Conservation (phyloP, 2,888 invertebrate species). For the Oxytorus armatus region DNA sequence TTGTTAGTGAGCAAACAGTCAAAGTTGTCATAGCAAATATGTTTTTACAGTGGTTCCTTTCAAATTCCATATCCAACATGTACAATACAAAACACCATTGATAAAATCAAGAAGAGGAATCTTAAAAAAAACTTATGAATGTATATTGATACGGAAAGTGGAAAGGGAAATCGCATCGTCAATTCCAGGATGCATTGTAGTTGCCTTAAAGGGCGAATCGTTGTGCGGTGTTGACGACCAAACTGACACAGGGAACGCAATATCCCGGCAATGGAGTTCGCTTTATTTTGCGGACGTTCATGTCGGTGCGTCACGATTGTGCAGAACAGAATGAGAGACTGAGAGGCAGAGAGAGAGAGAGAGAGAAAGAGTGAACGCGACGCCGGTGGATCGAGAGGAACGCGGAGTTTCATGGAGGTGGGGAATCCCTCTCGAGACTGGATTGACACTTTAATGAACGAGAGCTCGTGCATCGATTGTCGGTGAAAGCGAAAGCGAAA, state of each 20-base stretch:
- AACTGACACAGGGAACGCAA: slow-evolving; percentile 17
- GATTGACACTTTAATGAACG: slow-evolving; percentile 82
- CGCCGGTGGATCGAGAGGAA: slow-evolving; percentile 70
- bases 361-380: slow-evolving; percentile 64
- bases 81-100: too few relatives aligned
- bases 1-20: too few relatives aligned
- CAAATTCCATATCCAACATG: neutral
- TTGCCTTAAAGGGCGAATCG: slow-evolving; percentile 11
- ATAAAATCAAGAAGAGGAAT: too few relatives aligned
- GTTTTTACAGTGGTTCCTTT: neutral
- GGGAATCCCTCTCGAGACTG: slow-evolving; percentile 75
- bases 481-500: slow-evolving; percentile 72
- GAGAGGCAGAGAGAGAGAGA: slow-evolving; percentile 51
- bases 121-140: neutral
- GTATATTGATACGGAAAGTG: neutral
- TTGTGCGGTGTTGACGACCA: slow-evolving; percentile 2
- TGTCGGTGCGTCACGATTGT: slow-evolving; percentile 64
- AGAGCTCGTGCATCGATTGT: slow-evolving; percentile 73
- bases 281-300: slow-evolving; percentile 73
- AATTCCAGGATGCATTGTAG: slow-evolving; percentile 1
- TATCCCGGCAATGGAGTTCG: slow-evolving; percentile 67
- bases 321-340: slow-evolving; percentile 43
- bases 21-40: neutral
- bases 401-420: slow-evolving; percentile 58
- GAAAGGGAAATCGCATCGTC: neutral